phyloP scores from a whole-genome alignment of 2,797 vertebrate species.

The Rhinoraja longicauda region DNA sequence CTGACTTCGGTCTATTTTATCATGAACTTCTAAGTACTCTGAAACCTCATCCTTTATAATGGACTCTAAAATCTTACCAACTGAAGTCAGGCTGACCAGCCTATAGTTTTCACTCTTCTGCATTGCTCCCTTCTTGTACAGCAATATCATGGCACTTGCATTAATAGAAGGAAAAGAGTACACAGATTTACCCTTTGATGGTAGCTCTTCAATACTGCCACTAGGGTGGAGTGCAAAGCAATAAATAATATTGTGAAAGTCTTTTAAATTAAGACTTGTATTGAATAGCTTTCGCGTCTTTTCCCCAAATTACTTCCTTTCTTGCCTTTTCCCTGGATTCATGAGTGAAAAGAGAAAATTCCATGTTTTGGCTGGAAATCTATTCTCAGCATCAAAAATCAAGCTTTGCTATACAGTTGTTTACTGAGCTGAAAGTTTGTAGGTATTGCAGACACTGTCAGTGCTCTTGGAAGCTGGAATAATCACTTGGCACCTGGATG shows the following conservation, averaged over 20 bases:
- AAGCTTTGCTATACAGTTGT: background rate
- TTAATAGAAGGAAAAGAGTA: background rate
- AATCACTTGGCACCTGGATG: background rate
- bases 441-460: background rate
- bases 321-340: background rate
- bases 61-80: too few species aligned
- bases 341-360: background rate
- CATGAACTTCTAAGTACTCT: too few species aligned
- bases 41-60: too few species aligned
- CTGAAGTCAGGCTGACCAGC: too few species aligned
- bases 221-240: background rate
- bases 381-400: background rate
- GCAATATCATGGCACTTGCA: background rate
- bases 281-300: background rate
- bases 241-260: background rate
- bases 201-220: background rate
- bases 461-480: background rate
- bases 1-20: too few species aligned
- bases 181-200: background rate
- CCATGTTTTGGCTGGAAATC: background rate
- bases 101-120: too few species aligned
- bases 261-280: background rate
- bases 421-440: background rate
- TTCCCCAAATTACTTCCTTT: background rate
- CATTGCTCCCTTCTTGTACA: too few species aligned